These are phyloP conservation scores for Napeogenes inachia DNA, from an alignment of 2,888 invertebrate species.

Conservation along the genomic window DNA sequence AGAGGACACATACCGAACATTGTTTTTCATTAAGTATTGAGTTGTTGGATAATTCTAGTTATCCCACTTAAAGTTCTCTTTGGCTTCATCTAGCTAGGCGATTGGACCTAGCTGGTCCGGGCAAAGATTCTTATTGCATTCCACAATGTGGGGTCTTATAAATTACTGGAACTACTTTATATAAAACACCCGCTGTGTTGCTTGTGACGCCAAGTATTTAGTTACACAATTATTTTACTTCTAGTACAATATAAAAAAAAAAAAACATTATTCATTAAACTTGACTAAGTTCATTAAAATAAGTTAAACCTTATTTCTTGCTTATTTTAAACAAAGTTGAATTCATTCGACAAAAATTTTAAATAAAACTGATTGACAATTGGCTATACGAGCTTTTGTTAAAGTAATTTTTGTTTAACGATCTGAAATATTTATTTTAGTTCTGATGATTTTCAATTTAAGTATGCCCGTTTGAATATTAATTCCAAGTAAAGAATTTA, in stretches of 20 bases:
- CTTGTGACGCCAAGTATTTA: conserved; percentile 6
- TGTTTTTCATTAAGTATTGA: conserved; percentile 36
- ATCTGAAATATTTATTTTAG: too few relatives aligned
- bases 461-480: too few relatives aligned
- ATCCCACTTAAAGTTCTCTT: conserved; percentile 47
- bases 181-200: conserved; percentile 20
- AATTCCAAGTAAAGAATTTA: conserved; percentile 22
- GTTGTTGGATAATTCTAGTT: conserved; percentile 31
- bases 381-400: too few relatives aligned
- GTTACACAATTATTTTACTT: not conserved
- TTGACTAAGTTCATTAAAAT: too few relatives aligned
- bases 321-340: too few relatives aligned
- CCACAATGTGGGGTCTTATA: conserved; percentile 32
- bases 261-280: too few relatives aligned
- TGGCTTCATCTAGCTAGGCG: conserved; percentile 22
- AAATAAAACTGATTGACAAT: too few relatives aligned
- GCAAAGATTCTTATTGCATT: conserved; percentile 28
- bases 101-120: conserved; percentile 23
- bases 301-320: too few relatives aligned
- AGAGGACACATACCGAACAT: conserved; percentile 27
- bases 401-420: too few relatives aligned
- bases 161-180: conserved; percentile 29
- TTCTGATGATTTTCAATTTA: too few relatives aligned
- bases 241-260: too few relatives aligned
- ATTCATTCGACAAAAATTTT: too few relatives aligned